A percentile compares a stretch with the other conserved stretches of the same genome.
Conservation (phyloP, 2,113 vertebrate species). For the Hyperoodon ampullatus region DNA sequence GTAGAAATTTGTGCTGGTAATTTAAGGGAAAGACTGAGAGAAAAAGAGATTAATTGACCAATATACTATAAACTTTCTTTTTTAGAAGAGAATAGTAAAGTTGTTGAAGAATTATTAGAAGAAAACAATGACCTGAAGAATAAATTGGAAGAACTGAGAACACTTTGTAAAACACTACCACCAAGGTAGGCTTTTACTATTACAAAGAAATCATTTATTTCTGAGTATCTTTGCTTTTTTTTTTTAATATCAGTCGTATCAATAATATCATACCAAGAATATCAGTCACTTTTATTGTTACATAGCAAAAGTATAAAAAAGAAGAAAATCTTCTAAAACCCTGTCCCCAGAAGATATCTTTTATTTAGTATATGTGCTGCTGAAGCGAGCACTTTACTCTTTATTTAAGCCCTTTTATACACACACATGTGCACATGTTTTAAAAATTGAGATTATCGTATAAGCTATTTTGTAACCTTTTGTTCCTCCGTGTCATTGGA, state of each 20-base stretch:
- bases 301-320: neutral
- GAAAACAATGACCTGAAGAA: slow-evolving; percentile 80
- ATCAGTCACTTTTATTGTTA: neutral
- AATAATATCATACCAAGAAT: neutral
- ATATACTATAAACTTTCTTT: neutral
- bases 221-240: neutral
- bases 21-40: neutral
- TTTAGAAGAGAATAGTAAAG: slow-evolving; percentile 79
- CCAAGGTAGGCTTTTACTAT: slow-evolving; percentile 79
- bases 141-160: slow-evolving; percentile 77
- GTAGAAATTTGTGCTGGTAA: neutral
- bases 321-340: neutral
- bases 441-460: neutral
- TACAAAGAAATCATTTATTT: slow-evolving; percentile 33
- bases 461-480: slow-evolving; percentile 32
- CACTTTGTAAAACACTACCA: slow-evolving; percentile 31
- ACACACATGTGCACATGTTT: neutral
- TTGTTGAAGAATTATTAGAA: slow-evolving; percentile 74
- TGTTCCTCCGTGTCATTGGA: neutral
- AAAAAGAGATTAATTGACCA: neutral
- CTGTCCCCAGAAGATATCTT: neutral
- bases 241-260: neutral
- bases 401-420: neutral
- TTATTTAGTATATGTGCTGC: too few relatives aligned
- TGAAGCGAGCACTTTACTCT: neutral